Evolutionary conservation across 1,140 invertebrate species (phyloP).

Genomic region (Aphaenogaster ashmeadi): DNA sequence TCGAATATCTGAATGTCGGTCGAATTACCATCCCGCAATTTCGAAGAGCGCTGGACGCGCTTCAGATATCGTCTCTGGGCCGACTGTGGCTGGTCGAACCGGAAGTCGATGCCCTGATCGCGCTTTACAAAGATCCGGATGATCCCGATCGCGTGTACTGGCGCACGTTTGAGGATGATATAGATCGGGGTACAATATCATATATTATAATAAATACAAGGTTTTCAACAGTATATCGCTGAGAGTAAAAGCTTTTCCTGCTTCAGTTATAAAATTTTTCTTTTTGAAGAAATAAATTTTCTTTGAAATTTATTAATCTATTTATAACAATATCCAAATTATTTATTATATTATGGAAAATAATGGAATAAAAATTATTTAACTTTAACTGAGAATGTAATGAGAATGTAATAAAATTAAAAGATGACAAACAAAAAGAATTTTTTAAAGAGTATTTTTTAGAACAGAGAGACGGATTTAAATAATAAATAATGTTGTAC

Average conservation of each 20-base stretch:
- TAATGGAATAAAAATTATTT: not conserved
- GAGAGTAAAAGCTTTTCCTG: not conserved
- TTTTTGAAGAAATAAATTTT: not conserved
- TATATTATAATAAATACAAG: not conserved
- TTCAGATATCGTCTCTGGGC: conserved; percentile 88
- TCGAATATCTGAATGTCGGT: conserved; percentile 89
- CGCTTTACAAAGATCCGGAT: conserved; percentile 90
- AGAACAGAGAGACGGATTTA: too few species aligned
- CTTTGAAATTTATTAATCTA: not conserved
- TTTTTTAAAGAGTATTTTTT: too few species aligned
- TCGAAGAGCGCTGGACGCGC: conserved; percentile 88
- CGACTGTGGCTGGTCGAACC: conserved; percentile 87
- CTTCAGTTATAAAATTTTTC: not conserved
- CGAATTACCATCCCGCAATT: conserved; percentile 90
- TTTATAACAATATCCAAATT: not conserved
- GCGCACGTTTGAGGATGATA: conserved; percentile 91
- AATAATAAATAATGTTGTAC: too few species aligned
- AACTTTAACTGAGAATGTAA: not conserved
- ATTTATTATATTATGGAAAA: not conserved
- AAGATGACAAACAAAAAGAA: not conserved
- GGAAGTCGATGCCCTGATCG: conserved; percentile 88
- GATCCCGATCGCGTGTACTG: conserved; percentile 89
- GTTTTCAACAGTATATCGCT: not conserved
- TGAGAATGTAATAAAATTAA: not conserved
- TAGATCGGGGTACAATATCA: conserved; percentile 88